A percentile compares a stretch with the other conserved stretches of the same genome.
Evolutionary conservation across 2,888 invertebrate species (phyloP).

Genomic region (Mamestra brassicae): DNA sequence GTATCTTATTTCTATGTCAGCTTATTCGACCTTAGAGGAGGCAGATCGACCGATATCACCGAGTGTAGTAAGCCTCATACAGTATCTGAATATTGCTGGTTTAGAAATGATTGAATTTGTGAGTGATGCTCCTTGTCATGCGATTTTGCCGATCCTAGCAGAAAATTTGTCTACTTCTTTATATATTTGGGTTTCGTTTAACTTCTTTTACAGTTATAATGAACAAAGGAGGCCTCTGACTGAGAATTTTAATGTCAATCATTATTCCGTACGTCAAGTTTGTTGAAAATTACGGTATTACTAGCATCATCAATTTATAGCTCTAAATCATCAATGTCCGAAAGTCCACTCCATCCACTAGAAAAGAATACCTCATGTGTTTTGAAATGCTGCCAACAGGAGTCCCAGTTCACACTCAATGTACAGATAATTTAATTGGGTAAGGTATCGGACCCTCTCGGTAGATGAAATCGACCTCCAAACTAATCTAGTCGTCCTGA

Average conservation of each 20-base stretch:
- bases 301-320: not conserved
- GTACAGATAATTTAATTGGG: slow-evolving; percentile 37
- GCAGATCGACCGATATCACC: slow-evolving; percentile 48
- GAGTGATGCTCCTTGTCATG: not conserved
- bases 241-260: too few relatives aligned
- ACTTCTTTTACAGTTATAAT: not conserved
- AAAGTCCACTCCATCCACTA: too few relatives aligned
- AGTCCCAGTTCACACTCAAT: slow-evolving; percentile 52
- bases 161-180: not conserved
- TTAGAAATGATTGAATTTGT: slow-evolving; percentile 35
- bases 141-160: not conserved
- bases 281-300: not conserved
- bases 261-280: too few relatives aligned
- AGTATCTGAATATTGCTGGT: slow-evolving; percentile 35
- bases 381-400: not conserved
- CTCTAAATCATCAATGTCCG: not conserved
- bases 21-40: slow-evolving; percentile 48
- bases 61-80: slow-evolving; percentile 33
- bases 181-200: too few relatives aligned
- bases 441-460: slow-evolving; percentile 45
- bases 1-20: slow-evolving; percentile 61
- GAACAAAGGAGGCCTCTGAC: too few relatives aligned
- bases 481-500: slow-evolving; percentile 46
- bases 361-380: too few relatives aligned
- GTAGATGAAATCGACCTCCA: slow-evolving; percentile 51